Percentiles rank a stretch among this genome's conserved stretches.
These are phyloP conservation scores for Epizoanthus scotinus DNA, from an alignment of 92 coral and sea anemone genomes.

Conservation along the genomic window DNA sequence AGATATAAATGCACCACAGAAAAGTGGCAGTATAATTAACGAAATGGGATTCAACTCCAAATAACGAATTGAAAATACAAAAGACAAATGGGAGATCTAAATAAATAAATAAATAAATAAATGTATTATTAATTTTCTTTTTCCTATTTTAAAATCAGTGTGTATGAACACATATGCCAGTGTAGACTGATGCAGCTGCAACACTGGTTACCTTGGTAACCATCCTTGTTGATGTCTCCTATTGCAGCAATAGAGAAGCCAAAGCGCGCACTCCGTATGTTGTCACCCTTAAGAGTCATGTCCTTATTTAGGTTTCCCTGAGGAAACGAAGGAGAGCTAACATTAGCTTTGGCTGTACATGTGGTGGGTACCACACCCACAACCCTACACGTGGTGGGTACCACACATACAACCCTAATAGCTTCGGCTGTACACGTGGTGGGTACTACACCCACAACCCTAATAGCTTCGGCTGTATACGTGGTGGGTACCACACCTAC, in stretches of 20 bases:
- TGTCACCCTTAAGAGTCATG: constrained; percentile 23
- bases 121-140: background rate
- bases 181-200: background rate
- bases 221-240: constrained; percentile 50
- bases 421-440: no score
- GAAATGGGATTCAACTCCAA: no score
- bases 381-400: no score
- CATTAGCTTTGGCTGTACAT: no score
- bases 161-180: background rate
- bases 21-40: no score
- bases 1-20: no score
- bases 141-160: background rate
- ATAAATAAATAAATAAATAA: background rate
- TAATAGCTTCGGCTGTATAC: no score
- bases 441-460: no score
- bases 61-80: background rate
- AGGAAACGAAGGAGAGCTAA: background rate
- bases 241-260: constrained; percentile 51
- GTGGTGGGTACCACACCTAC: no score
- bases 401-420: no score
- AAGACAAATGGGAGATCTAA: no score
- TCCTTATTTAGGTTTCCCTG: constrained; percentile 33
- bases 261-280: constrained; percentile 37
- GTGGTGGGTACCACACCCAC: no score
- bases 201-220: constrained; percentile 38